Conservation (phyloP, 2,888 invertebrate genomes). For the Cryptosula pallasiana region DNA sequence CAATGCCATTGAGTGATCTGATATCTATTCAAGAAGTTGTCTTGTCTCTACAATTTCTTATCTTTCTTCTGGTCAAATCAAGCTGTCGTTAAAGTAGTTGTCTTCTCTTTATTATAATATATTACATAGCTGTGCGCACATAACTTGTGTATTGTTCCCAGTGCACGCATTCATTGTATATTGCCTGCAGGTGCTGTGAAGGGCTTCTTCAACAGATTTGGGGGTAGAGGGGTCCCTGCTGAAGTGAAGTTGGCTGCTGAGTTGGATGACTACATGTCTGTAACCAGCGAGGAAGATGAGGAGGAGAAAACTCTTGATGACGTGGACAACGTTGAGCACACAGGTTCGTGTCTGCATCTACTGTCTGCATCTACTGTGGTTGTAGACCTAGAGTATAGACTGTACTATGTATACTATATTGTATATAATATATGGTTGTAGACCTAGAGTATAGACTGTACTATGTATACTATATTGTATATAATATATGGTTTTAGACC, state of each 20-base stretch:
- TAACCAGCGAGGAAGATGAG: background rate
- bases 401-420: background rate
- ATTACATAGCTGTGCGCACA: no score
- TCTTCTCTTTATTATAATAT: no score
- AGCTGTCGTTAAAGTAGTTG: no score
- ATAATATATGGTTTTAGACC: no score
- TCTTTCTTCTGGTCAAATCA: no score
- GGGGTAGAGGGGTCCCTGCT: background rate
- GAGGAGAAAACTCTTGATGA: conserved; percentile 20
- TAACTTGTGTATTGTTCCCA: no score
- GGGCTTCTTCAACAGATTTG: background rate
- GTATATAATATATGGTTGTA: no score
- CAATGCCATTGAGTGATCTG: no score
- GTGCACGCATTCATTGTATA: no score
- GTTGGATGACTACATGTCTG: background rate
- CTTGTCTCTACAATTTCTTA: no score
- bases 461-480: conserved; percentile 60
- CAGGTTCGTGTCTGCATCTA: background rate
- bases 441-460: conserved; percentile 61
- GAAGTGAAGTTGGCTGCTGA: conserved; percentile 13
- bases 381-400: background rate
- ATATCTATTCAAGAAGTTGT: no score
- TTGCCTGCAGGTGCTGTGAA: background rate
- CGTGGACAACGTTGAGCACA: background rate
- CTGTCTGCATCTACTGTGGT: no score